A percentile compares a stretch with the other conserved stretches of the same genome.
These are phyloP conservation scores for Zaprionus camerounensis DNA, from an alignment of 1,140 invertebrate genomes.

Conservation along the genomic window DNA sequence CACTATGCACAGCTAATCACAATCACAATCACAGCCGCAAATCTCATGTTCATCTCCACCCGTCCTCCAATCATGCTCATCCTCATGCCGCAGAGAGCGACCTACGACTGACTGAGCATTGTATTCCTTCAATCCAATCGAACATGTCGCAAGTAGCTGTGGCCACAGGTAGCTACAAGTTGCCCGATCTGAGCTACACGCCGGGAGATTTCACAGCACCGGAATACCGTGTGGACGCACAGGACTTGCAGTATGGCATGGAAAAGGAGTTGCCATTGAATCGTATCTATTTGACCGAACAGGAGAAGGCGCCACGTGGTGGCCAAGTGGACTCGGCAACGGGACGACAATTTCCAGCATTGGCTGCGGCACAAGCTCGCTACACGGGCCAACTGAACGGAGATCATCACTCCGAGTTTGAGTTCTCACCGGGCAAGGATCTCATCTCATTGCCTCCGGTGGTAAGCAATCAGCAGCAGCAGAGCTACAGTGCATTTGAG, in stretches of 20 bases:
- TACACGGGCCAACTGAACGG: slow-evolving; percentile 60
- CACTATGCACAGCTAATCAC: too few species aligned
- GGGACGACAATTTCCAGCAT: slow-evolving; percentile 60
- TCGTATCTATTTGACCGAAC: slow-evolving; percentile 51
- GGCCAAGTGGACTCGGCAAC: slow-evolving; percentile 45
- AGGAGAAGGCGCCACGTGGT: slow-evolving; percentile 20
- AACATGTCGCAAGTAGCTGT: slow-evolving; percentile 60
- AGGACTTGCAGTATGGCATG: slow-evolving; percentile 65
- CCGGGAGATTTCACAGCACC: slow-evolving; percentile 86
- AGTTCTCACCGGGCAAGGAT: slow-evolving; percentile 60
- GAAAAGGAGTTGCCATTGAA: slow-evolving; percentile 47
- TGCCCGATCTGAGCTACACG: slow-evolving; percentile 84
- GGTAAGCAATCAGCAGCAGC: neutral
- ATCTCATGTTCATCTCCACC: slow-evolving; percentile 1
- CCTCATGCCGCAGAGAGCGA: neutral
- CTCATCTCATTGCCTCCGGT: slow-evolving; percentile 47
- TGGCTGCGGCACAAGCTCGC: slow-evolving; percentile 64
- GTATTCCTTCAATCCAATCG: slow-evolving; percentile 18
- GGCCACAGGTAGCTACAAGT: slow-evolving; percentile 24
- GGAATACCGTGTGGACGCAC: slow-evolving; percentile 85
- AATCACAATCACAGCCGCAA: neutral
- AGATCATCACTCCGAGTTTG: slow-evolving; percentile 22
- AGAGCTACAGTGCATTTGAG: neutral
- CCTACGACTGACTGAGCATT: neutral
- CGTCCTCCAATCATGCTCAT: neutral